Percentiles rank a stretch among this genome's conserved stretches.
Evolutionary conservation across 2,888 invertebrate species (phyloP).

Genomic region (Diarsia mendica): DNA sequence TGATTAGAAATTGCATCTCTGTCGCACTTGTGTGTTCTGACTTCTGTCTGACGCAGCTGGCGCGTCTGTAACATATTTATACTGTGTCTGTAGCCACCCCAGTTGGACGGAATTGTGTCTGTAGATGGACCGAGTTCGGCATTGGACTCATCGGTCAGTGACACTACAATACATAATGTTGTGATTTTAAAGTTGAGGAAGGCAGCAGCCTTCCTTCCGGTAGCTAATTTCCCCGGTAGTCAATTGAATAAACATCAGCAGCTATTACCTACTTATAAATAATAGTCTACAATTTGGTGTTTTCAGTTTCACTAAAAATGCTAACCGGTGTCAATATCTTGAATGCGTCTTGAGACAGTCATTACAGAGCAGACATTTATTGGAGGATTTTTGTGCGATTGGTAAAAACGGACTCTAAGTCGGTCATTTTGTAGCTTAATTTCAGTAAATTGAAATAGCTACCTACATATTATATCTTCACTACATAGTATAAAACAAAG

Average conservation of each 20-base stretch:
- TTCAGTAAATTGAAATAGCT: no score
- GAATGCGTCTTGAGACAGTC: no score
- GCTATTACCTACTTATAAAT: no score
- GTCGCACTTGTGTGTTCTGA: conserved; percentile 25
- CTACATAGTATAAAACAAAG: no score
- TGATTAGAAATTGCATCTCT: conserved; percentile 25
- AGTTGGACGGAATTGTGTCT: conserved; percentile 6
- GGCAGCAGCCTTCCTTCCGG: not conserved
- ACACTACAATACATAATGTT: conserved; percentile 4
- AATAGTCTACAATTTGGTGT: not conserved
- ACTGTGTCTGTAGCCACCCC: conserved; percentile 1
- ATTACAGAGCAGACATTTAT: no score
- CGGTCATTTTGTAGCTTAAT: no score
- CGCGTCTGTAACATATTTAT: not conserved
- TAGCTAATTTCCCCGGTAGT: not conserved
- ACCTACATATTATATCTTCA: no score
- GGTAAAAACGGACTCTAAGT: no score
- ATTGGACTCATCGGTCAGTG: conserved; percentile 20
- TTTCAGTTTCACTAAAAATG: not conserved
- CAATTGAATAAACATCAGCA: not conserved
- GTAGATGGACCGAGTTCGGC: not conserved
- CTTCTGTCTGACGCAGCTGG: no score
- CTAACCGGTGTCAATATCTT: not conserved
- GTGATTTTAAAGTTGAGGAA: conserved; percentile 13
- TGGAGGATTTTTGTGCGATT: no score